These are phyloP conservation scores for Troilus luridus DNA, from an alignment of 2,888 invertebrate species.

Conservation along the genomic window DNA sequence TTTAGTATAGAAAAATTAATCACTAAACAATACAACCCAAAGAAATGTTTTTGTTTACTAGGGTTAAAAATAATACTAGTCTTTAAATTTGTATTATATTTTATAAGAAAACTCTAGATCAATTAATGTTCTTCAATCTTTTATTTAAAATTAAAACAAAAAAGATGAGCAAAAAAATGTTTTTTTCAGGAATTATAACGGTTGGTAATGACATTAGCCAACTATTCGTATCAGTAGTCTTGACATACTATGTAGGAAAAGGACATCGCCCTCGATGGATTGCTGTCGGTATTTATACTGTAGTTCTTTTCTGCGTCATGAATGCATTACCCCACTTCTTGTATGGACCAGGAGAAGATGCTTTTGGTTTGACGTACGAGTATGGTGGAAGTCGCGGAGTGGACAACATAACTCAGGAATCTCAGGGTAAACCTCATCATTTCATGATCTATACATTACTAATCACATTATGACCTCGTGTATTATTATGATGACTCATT, in stretches of 20 bases:
- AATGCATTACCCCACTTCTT: conserved; percentile 79
- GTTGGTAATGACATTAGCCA: conserved; percentile 83
- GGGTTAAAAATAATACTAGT: no score
- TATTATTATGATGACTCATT: neutral
- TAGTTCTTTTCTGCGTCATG: conserved; percentile 77
- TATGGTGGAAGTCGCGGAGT: conserved; percentile 69
- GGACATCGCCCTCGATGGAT: conserved; percentile 83
- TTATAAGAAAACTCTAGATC: no score
- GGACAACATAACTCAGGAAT: conserved; percentile 70
- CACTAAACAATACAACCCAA: no score
- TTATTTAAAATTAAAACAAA: no score
- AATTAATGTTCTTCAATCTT: no score
- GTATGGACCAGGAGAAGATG: conserved; percentile 79
- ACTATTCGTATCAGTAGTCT: conserved; percentile 76
- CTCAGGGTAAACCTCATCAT: conserved; percentile 66
- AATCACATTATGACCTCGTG: neutral
- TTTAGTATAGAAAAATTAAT: no score
- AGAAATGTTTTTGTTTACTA: no score
- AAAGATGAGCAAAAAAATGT: no score
- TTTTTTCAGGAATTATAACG: conserved; percentile 74
- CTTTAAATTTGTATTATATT: no score
- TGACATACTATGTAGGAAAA: conserved; percentile 80
- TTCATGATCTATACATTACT: neutral
- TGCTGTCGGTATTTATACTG: conserved; percentile 75
- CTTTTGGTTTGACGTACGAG: conserved; percentile 75